A percentile compares a stretch with the other conserved stretches of the same genome.
These are phyloP conservation scores for Vidua macroura DNA, from an alignment of 2,113 vertebrate species.

Conservation along the genomic window DNA sequence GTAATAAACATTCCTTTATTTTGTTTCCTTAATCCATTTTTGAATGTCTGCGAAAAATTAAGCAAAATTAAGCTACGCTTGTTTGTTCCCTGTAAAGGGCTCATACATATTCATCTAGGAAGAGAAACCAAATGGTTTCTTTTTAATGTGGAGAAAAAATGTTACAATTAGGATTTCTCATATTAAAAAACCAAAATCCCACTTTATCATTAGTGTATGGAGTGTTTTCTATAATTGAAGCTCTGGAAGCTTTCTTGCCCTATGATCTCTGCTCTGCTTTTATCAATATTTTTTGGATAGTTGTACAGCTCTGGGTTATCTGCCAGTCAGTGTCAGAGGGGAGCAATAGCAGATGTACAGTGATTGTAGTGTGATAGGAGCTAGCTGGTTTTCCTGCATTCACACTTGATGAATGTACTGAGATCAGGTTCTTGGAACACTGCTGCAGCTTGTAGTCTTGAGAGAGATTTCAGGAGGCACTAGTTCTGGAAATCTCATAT, in stretches of 20 bases:
- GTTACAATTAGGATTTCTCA: background rate
- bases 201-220: background rate
- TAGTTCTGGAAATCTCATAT: background rate
- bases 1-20: background rate
- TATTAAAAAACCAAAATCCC: background rate
- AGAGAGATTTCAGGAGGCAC: background rate
- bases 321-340: background rate
- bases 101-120: background rate
- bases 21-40: background rate
- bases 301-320: background rate
- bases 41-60: background rate
- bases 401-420: background rate
- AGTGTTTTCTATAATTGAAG: background rate
- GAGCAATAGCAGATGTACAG: background rate
- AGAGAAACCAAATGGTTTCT: background rate
- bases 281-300: background rate
- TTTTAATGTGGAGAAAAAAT: background rate
- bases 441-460: background rate
- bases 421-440: background rate
- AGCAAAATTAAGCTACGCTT: background rate
- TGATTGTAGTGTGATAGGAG: rapidly evolving
- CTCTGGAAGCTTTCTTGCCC: background rate
- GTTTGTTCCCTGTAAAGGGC: background rate
- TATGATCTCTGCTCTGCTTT: background rate
- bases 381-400: background rate